Evolutionary conservation across 2,113 vertebrate species (phyloP).

Genomic region (Addax nasomaculatus): DNA sequence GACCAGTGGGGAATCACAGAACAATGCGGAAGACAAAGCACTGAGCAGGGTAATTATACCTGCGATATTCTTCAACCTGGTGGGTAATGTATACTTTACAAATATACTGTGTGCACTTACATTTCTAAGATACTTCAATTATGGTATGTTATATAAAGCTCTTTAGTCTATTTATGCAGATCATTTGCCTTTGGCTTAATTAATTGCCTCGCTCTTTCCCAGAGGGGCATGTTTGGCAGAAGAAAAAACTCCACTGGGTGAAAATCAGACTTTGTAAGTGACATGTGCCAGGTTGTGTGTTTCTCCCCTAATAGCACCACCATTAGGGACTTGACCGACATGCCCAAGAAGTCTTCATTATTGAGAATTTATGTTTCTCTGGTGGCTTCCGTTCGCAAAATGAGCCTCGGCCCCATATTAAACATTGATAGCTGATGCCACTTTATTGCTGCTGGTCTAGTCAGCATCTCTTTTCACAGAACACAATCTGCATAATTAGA

Average conservation of each 20-base stretch:
- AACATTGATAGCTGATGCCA: slow-evolving; percentile 52
- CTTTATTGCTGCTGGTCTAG: slow-evolving; percentile 57
- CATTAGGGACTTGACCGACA: slow-evolving; percentile 56
- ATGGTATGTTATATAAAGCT: neutral
- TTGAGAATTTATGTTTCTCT: slow-evolving; percentile 59
- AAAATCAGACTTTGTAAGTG: neutral
- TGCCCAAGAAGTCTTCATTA: slow-evolving; percentile 58
- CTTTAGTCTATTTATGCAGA: neutral
- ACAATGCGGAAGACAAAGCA: neutral
- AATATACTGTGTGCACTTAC: neutral
- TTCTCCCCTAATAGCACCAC: slow-evolving; percentile 28
- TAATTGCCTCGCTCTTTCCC: neutral
- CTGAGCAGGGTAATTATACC: neutral
- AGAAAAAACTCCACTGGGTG: neutral
- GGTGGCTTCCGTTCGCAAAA: slow-evolving; percentile 64
- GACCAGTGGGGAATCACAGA: neutral
- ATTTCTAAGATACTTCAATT: neutral
- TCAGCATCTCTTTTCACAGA: slow-evolving; percentile 59
- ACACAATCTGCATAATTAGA: slow-evolving; percentile 73
- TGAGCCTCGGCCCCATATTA: slow-evolving; percentile 60
- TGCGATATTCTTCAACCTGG: neutral
- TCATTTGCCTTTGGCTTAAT: neutral
- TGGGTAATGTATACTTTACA: neutral
- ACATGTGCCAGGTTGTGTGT: slow-evolving; percentile 34
- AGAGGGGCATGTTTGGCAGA: neutral